A percentile compares a stretch with the other conserved stretches of the same genome.
phyloP scores from a whole-genome alignment of 2,888 invertebrate genomes.

The Fissipunctia ypsillon region DNA sequence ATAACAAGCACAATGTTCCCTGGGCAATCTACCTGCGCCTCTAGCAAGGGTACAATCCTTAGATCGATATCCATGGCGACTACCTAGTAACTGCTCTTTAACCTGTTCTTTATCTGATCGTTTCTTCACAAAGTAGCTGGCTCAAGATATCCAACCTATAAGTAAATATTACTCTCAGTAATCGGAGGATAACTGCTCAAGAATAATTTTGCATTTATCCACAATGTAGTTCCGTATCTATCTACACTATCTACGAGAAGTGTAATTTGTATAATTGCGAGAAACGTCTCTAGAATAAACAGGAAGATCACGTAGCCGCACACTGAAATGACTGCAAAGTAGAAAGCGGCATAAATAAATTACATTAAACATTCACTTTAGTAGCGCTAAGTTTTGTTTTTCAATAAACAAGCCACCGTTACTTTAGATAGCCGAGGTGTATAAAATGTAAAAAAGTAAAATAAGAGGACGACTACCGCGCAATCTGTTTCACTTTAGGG shows the following conservation, averaged over 20 bases:
- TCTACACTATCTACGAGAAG: slow-evolving; percentile 44
- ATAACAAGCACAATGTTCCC: slow-evolving; percentile 38
- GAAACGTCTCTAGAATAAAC: slow-evolving; percentile 43
- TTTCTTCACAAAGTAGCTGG: slow-evolving; percentile 58
- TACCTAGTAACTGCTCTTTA: slow-evolving; percentile 66
- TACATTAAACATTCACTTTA: slow-evolving; percentile 63
- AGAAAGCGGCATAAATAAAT: slow-evolving; percentile 61
- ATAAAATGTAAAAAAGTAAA: slow-evolving; percentile 79
- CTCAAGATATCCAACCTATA: slow-evolving; percentile 41
- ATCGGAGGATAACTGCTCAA: slow-evolving; percentile 42
- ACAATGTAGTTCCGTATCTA: slow-evolving; percentile 39
- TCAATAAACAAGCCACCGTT: slow-evolving; percentile 72
- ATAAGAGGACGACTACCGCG: slow-evolving; percentile 82
- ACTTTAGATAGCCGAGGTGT: slow-evolving; percentile 70
- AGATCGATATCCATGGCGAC: slow-evolving; percentile 69
- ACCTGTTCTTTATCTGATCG: slow-evolving; percentile 70
- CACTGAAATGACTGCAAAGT: slow-evolving; percentile 52
- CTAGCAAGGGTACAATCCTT: slow-evolving; percentile 46
- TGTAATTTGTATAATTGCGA: slow-evolving; percentile 54
- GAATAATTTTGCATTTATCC: slow-evolving; percentile 41
- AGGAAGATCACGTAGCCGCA: slow-evolving; percentile 37
- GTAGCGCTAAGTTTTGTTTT: slow-evolving; percentile 67
- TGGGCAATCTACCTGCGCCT: slow-evolving; percentile 53
- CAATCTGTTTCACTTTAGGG: slow-evolving; percentile 91
- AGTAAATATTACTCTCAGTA: slow-evolving; percentile 44